These are phyloP conservation scores for Oreochromis niloticus DNA, from an alignment of 2,113 vertebrate genomes.

Conservation along the genomic window DNA sequence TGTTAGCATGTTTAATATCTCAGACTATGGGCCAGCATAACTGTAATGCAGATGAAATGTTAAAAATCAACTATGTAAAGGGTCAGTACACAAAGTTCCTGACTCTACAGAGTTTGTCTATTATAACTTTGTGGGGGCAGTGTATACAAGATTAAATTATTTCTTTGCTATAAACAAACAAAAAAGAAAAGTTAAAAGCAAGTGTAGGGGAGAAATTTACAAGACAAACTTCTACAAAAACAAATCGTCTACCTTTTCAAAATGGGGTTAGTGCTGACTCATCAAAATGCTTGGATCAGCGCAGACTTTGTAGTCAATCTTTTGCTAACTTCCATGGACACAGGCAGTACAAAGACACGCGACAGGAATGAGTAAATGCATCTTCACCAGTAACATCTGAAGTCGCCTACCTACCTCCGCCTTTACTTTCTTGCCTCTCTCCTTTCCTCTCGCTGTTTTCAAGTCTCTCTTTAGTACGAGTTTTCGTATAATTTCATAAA, in stretches of 20 bases:
- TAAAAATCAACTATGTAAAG: not conserved
- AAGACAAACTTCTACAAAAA: not conserved
- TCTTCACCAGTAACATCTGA: not conserved
- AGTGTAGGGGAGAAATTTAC: not conserved
- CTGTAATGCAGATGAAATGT: not conserved
- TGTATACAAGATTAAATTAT: not conserved
- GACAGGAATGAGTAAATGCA: not conserved
- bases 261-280: not conserved
- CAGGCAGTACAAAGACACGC: not conserved
- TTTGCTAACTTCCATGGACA: not conserved
- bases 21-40: not conserved
- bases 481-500: not conserved
- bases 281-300: conserved; percentile 3
- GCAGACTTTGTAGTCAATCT: not conserved
- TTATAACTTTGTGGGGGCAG: not conserved
- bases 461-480: not conserved
- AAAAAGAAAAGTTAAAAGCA: not conserved
- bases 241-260: not conserved
- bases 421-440: not conserved
- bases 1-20: not conserved
- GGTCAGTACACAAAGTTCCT: not conserved
- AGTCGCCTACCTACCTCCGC: not conserved
- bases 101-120: not conserved
- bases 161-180: not conserved
- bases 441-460: not conserved